phyloP scores from a whole-genome alignment of 1,140 invertebrate species.

The Bombus haemorrhoidalis region DNA sequence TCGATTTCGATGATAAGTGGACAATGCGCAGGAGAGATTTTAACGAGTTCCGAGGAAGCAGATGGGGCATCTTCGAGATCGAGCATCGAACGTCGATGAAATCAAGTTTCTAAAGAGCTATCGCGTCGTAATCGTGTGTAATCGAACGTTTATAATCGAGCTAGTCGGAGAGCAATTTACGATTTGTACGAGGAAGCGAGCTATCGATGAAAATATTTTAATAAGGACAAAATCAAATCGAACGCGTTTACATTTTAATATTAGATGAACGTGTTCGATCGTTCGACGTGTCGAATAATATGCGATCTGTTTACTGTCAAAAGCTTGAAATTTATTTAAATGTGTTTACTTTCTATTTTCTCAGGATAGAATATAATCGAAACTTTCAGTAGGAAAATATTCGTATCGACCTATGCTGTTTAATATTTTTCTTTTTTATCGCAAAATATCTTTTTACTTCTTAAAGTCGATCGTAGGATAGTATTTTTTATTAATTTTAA shows the following conservation, averaged over 20 bases:
- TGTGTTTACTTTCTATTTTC: neutral
- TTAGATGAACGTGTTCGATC: neutral
- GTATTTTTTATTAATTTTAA: neutral
- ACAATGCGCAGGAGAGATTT: slow-evolving; percentile 1
- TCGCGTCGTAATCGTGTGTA: neutral
- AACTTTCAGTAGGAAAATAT: neutral
- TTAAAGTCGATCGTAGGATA: neutral
- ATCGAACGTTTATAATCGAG: neutral
- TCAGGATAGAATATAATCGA: neutral
- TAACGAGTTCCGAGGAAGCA: neutral
- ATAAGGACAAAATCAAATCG: neutral
- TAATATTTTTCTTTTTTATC: neutral
- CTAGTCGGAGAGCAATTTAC: neutral
- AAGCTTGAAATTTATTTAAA: neutral
- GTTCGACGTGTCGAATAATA: neutral
- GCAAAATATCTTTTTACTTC: too few relatives aligned
- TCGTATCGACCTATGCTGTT: neutral
- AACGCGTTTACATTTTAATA: neutral
- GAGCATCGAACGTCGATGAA: neutral
- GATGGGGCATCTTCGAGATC: neutral
- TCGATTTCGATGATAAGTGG: slow-evolving; percentile 10
- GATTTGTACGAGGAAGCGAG: too few relatives aligned
- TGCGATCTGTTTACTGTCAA: too few relatives aligned
- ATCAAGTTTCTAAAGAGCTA: slow-evolving; percentile 13
- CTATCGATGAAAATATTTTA: neutral